Evolutionary conservation across 2,888 invertebrate genomes (phyloP).

Genomic region (Dynastes hyllus): DNA sequence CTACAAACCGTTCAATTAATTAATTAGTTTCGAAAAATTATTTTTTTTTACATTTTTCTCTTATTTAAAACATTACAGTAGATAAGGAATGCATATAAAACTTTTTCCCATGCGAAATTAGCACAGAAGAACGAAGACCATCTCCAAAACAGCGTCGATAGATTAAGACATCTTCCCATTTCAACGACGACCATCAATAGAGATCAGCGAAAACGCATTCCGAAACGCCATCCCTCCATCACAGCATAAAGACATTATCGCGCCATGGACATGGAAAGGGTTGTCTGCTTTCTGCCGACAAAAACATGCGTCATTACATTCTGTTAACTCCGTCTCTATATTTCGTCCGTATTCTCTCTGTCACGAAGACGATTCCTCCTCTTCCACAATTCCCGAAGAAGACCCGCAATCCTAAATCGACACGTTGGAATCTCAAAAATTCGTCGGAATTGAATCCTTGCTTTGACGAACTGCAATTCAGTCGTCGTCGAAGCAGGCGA

Average conservation of each 20-base stretch:
- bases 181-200: constrained; percentile 22
- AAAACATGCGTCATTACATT: constrained; percentile 30
- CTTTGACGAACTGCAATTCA: constrained; percentile 7
- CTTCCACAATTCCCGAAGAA: not conserved
- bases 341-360: not conserved
- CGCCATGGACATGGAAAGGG: constrained; percentile 45
- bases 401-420: too few relatives aligned
- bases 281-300: constrained; percentile 22
- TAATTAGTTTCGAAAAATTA: too few relatives aligned
- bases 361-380: not conserved
- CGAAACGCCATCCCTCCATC: not conserved
- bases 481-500: not conserved
- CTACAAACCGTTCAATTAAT: too few relatives aligned
- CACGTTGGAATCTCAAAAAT: constrained; percentile 26
- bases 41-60: too few relatives aligned
- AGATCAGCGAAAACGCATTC: constrained; percentile 17
- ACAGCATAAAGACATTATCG: constrained; percentile 36
- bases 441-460: constrained; percentile 28
- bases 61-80: too few relatives aligned
- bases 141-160: not conserved
- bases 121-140: not conserved
- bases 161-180: constrained; percentile 21
- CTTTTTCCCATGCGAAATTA: too few relatives aligned
- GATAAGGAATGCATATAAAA: too few relatives aligned
- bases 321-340: too few relatives aligned